Conservation (phyloP, 2,888 invertebrate genomes). For the Agriotes lineatus region DNA sequence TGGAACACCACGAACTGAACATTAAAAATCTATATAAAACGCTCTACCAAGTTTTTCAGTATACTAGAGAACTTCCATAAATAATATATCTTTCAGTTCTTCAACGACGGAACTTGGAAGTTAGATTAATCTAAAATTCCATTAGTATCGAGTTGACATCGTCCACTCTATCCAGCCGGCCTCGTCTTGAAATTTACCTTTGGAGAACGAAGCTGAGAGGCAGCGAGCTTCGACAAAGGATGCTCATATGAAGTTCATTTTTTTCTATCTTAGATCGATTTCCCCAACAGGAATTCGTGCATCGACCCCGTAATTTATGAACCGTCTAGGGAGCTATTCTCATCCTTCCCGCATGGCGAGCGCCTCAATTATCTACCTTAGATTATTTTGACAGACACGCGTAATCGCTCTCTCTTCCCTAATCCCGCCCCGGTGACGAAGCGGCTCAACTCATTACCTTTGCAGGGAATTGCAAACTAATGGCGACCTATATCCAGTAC, state of each 20-base stretch:
- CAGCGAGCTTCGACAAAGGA: not conserved
- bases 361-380: slow-evolving; percentile 18
- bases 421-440: slow-evolving; percentile 2
- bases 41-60: no score
- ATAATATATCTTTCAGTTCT: no score
- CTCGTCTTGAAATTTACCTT: not conserved
- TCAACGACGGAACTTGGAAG: no score
- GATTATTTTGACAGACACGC: slow-evolving; percentile 18
- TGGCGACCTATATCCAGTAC: slow-evolving; percentile 8
- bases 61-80: no score
- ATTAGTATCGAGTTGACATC: no score
- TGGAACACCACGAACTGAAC: no score
- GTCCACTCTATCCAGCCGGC: not conserved
- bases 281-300: slow-evolving; percentile 14
- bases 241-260: slow-evolving; percentile 3
- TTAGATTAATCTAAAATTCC: no score
- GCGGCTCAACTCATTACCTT: slow-evolving; percentile 15
- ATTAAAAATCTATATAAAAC: no score
- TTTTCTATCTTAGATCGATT: slow-evolving; percentile 17
- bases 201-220: not conserved
- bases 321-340: slow-evolving; percentile 13
- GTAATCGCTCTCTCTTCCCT: slow-evolving; percentile 14
- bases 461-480: slow-evolving; percentile 7
- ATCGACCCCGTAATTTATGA: slow-evolving; percentile 19
- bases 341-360: not conserved